Conservation (phyloP, 1,140 invertebrate species). For the Brachionus calyciflorus region DNA sequence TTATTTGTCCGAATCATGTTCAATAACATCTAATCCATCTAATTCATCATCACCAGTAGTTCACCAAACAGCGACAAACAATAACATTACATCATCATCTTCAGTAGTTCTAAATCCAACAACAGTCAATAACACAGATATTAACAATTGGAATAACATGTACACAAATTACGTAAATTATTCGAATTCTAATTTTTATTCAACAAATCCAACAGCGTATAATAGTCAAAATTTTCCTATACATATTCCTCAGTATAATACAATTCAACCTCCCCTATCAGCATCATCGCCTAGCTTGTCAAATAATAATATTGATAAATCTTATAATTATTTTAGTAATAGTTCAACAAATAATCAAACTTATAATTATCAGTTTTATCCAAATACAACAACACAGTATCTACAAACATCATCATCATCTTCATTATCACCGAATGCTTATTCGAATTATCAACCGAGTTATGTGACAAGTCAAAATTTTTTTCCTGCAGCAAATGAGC, state of each 20-base stretch:
- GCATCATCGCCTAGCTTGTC: slow-evolving; percentile 18
- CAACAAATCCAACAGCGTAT: slow-evolving; percentile 27
- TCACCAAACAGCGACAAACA: neutral
- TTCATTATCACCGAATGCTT: neutral
- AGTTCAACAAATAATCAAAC: neutral
- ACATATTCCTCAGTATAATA: slow-evolving; percentile 6
- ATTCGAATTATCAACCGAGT: slow-evolving; percentile 1
- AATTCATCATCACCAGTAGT: slow-evolving; percentile 15
- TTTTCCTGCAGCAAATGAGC: neutral
- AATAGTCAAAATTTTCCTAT: slow-evolving; percentile 27
- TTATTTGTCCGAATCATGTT: neutral
- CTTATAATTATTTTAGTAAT: slow-evolving; percentile 9
- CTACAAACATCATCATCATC: too few species aligned
- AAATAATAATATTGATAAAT: slow-evolving; percentile 15
- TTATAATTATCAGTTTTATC: slow-evolving; percentile 39
- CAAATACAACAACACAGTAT: neutral
- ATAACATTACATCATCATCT: neutral
- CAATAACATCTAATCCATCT: neutral
- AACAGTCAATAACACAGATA: neutral
- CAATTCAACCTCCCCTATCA: slow-evolving; percentile 18
- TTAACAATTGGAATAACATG: slow-evolving; percentile 22
- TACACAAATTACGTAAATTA: slow-evolving; percentile 32
- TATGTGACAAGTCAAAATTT: neutral
- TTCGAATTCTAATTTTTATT: neutral
- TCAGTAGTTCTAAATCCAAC: neutral